Conservation (phyloP, 2,113 vertebrate genomes). For the Oryzias curvinotus region DNA sequence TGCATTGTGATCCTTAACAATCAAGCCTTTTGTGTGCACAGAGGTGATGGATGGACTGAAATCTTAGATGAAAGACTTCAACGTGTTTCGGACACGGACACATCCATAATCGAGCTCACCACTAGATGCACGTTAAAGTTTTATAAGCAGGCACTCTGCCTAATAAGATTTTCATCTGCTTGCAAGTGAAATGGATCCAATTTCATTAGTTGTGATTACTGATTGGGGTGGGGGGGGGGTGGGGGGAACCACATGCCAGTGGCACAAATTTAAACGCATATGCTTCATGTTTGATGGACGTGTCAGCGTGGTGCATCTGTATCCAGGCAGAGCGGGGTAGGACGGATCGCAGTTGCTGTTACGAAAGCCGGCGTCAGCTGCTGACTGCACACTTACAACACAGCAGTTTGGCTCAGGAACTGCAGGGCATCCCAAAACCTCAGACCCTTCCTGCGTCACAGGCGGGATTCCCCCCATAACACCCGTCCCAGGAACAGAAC, state of each 20-base stretch:
- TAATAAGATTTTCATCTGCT: conserved; percentile 18
- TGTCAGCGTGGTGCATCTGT: conserved; percentile 46
- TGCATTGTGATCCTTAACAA: conserved; percentile 52
- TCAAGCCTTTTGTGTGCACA: conserved; percentile 45
- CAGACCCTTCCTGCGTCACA: conserved; percentile 52
- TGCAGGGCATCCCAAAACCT: conserved; percentile 47
- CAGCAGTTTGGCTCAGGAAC: conserved; percentile 20
- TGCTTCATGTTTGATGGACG: conserved; percentile 45
- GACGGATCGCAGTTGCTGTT: conserved; percentile 18
- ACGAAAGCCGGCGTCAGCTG: neutral
- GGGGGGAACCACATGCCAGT: neutral
- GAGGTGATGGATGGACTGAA: conserved; percentile 20
- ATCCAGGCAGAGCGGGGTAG: conserved; percentile 63
- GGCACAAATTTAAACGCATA: conserved; percentile 46
- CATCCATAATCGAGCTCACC: conserved; percentile 17
- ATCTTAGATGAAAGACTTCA: conserved; percentile 34
- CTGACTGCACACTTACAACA: conserved; percentile 17
- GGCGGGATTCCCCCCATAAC: conserved; percentile 71
- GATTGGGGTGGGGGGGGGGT: conserved; percentile 5
- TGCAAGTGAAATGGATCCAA: conserved; percentile 3
- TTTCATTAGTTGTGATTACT: conserved; percentile 36
- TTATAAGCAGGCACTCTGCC: conserved; percentile 1
- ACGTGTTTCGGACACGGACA: conserved; percentile 6
- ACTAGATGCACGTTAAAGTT: conserved; percentile 18
- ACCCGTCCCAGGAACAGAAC: conserved; percentile 62